Conservation (phyloP, 2,113 vertebrate genomes). For the Aegithalos caudatus region DNA sequence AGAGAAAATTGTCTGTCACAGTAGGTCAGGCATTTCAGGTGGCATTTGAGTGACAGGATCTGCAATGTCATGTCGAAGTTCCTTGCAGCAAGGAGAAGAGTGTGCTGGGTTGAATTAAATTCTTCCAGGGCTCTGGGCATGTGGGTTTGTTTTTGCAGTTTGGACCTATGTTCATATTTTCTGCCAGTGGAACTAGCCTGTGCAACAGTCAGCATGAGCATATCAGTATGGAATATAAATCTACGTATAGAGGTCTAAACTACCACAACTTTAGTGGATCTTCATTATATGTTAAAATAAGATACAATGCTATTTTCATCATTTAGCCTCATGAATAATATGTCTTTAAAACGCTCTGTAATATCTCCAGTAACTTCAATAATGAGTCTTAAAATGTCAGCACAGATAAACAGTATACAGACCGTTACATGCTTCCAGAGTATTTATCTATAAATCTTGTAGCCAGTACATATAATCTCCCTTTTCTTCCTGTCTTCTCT, state of each 20-base stretch:
- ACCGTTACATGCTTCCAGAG: neutral
- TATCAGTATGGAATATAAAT: neutral
- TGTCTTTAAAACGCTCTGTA: neutral
- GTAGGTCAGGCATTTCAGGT: neutral
- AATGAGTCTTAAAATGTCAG: neutral
- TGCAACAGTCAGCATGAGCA: neutral
- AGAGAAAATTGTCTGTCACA: neutral
- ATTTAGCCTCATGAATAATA: neutral
- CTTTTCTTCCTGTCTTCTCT: neutral
- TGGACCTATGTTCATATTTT: neutral
- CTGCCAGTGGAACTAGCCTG: neutral
- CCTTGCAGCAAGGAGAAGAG: neutral
- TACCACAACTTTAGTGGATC: neutral
- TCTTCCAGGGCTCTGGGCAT: neutral
- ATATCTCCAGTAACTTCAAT: neutral
- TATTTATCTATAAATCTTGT: neutral
- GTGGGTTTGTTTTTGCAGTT: neutral
- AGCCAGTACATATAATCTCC: neutral
- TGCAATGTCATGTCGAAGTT: neutral
- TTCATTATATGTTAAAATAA: neutral
- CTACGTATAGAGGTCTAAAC: neutral
- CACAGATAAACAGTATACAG: neutral
- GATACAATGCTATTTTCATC: neutral
- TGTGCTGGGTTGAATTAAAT: neutral
- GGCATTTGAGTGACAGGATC: neutral